Base-by-base conservation (phyloP, 2,113 vertebrate species). In the Paramisgurnus dabryanus region DNA sequence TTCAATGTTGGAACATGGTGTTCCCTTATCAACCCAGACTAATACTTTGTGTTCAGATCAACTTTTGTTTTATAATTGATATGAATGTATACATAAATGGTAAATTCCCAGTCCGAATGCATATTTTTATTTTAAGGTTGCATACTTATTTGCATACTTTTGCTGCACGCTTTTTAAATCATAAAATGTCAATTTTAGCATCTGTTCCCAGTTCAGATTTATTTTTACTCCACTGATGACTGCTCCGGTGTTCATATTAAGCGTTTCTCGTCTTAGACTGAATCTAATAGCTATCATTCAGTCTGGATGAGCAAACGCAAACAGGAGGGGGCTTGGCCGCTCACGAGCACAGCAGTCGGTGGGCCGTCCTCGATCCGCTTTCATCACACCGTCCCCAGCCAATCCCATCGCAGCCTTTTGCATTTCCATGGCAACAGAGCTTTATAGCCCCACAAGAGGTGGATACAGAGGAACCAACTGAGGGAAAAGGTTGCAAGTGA, bases 371-470 rank as follows among this genome's bases (percentile, higher is more conserved):
- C 7, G 34, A 60, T 55, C 43, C 40, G 49, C 68, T 74, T 71
- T 69, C 79, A 81, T 85, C 84, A 85, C 79, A 1, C 12, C 39
- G 6, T 2, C 45, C 60, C 45, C 47, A 57, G 66, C 84, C 84
- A 85, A 85, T 83, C 69, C 70, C 67, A 6, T 22, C 8, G 71
- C 79, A 79, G 84, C 84, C 84, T 85, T 76, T 85, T 76, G 65
- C 76, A 71, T 83, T 83, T 81, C 84, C 79, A 83, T 85, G 84
- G 84, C 50, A 85, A 85, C 82, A 83, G 82, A 17, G 61, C 76
- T 85, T 85, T 79, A 83, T 76, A 83, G 82, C 84, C 61, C 76
- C 79, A 81, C 67, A 75, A 85, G 84, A 83, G 81, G 76, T 81
- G 79, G 79, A 76, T 80, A 78, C 78, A 47, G 71, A 66, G 61